These are phyloP conservation scores for Planiliza haematocheilus DNA, from an alignment of 2,113 vertebrate genomes.

Conservation along the genomic window DNA sequence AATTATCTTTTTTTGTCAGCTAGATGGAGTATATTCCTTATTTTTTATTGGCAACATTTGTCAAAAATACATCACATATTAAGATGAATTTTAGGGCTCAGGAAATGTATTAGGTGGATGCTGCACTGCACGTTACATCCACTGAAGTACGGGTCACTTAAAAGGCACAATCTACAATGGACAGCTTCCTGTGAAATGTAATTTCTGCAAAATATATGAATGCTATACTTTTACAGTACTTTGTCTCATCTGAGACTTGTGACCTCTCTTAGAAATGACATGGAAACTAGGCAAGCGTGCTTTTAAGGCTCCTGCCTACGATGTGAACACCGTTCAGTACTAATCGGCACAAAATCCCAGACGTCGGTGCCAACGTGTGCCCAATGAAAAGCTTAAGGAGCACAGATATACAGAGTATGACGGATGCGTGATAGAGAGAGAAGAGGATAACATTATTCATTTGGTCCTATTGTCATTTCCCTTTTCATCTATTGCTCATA, in stretches of 20 bases:
- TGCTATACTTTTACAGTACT: slow-evolving; percentile 14
- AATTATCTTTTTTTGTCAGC: background rate
- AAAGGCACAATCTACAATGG: slow-evolving; percentile 68
- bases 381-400: background rate
- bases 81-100: slow-evolving; percentile 27
- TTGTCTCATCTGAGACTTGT: slow-evolving; percentile 18
- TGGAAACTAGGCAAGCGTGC: slow-evolving; percentile 14
- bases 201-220: slow-evolving; percentile 48
- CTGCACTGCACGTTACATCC: slow-evolving; percentile 52
- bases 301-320: slow-evolving; percentile 24
- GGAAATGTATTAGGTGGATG: slow-evolving; percentile 38
- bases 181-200: slow-evolving; percentile 14
- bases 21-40: background rate
- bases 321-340: slow-evolving; percentile 34
- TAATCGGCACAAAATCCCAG: slow-evolving; percentile 13
- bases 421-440: background rate
- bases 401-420: background rate
- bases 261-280: slow-evolving; percentile 1
- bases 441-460: slow-evolving; percentile 12
- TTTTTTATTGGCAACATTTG: slow-evolving; percentile 10
- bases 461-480: slow-evolving; percentile 29
- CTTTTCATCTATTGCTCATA: slow-evolving; percentile 42
- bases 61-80: slow-evolving; percentile 34
- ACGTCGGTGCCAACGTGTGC: slow-evolving; percentile 7
- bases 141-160: slow-evolving; percentile 45